Conservation (phyloP, 2,113 vertebrate genomes). For the Tupaia tana region DNA sequence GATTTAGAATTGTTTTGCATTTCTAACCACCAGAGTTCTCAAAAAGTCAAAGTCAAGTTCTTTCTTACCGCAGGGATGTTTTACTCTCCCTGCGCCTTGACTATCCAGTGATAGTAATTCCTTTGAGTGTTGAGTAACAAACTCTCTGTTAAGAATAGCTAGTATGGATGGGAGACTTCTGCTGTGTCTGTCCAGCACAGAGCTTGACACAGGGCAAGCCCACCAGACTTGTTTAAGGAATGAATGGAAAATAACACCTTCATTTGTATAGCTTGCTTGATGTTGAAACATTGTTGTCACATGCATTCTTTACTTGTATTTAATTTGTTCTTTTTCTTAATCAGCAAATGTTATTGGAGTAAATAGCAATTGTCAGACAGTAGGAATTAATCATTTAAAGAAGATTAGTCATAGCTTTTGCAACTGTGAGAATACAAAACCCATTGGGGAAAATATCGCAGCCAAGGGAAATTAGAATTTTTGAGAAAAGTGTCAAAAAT, state of each 20-base stretch:
- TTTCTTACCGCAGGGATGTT: neutral
- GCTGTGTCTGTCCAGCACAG: neutral
- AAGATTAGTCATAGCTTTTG: conserved; percentile 38
- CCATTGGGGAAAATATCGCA: neutral
- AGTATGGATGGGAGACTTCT: neutral
- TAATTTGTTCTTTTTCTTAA: conserved; percentile 33
- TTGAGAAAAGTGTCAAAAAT: conserved; percentile 50
- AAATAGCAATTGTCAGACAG: neutral
- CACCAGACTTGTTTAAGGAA: neutral
- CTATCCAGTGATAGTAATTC: neutral
- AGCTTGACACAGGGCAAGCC: neutral
- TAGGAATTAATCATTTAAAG: conserved; percentile 39
- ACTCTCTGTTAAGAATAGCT: neutral
- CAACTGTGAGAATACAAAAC: neutral
- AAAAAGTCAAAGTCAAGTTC: neutral
- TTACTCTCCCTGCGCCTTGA: neutral
- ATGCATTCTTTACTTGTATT: neutral
- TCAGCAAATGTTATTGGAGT: neutral
- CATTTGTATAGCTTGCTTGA: neutral
- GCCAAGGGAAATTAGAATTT: conserved; percentile 10
- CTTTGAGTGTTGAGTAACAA: neutral
- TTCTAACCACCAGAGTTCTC: neutral
- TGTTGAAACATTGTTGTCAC: neutral
- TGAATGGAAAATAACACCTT: neutral
- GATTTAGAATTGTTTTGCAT: conserved; percentile 14